Evolutionary conservation across 2,113 vertebrate genomes (phyloP).

Genomic region (Lasiurus cinereus): DNA sequence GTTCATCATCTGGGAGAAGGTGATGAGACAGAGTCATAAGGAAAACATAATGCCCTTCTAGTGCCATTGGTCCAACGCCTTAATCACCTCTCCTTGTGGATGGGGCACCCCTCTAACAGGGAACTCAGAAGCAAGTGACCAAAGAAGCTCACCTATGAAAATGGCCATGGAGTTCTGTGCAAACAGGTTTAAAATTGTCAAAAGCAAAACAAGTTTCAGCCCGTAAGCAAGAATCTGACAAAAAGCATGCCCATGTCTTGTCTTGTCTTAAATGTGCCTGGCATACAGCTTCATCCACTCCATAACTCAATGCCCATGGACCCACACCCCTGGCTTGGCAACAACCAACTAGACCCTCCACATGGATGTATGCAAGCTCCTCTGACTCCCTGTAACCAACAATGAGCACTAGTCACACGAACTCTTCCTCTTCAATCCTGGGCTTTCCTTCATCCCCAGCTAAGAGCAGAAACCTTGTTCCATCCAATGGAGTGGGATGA

Average conservation of each 20-base stretch:
- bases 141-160: background rate
- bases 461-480: background rate
- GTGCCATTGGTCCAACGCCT: rapidly evolving
- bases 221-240: background rate
- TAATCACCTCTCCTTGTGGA: rapidly evolving
- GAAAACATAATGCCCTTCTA: background rate
- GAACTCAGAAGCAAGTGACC: background rate
- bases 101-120: rapidly evolving
- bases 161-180: rapidly evolving
- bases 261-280: background rate
- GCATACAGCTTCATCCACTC: background rate
- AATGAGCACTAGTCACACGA: background rate
- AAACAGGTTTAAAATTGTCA: background rate
- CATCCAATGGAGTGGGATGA: rapidly evolving
- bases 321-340: background rate
- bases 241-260: background rate
- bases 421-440: background rate
- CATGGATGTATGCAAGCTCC: rapidly evolving
- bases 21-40: background rate
- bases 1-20: background rate
- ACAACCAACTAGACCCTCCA: background rate
- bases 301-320: background rate
- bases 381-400: background rate
- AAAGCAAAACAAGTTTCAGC: background rate
- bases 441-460: background rate